Conservation (phyloP, 92 coral and sea anemone species). For the Meandrina meandrites region DNA sequence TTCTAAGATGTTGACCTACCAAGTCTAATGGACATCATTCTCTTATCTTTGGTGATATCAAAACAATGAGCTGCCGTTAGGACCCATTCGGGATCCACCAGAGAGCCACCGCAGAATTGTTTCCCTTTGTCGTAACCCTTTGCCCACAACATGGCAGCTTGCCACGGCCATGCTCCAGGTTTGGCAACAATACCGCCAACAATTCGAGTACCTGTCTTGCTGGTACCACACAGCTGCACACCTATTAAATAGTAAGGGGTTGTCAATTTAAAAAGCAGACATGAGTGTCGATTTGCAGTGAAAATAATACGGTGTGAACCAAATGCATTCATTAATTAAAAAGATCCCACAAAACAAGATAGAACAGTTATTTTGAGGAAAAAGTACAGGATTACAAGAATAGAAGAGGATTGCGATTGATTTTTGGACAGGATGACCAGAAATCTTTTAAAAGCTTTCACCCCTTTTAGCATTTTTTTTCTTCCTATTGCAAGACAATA, state of each 20-base stretch:
- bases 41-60: slow-evolving; percentile 71
- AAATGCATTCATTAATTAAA: too few relatives aligned
- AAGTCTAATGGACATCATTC: slow-evolving; percentile 61
- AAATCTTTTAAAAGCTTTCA: too few relatives aligned
- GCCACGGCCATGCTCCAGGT: slow-evolving; percentile 90
- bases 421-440: too few relatives aligned
- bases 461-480: too few relatives aligned
- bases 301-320: too few relatives aligned
- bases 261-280: neutral
- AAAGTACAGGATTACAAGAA: too few relatives aligned
- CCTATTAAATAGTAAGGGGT: slow-evolving; percentile 28
- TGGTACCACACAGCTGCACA: slow-evolving; percentile 70
- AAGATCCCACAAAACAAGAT: too few relatives aligned
- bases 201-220: slow-evolving; percentile 75
- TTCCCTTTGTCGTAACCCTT: slow-evolving; percentile 72
- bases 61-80: slow-evolving; percentile 87
- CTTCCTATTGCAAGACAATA: too few relatives aligned
- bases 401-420: too few relatives aligned
- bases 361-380: too few relatives aligned
- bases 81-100: slow-evolving; percentile 74
- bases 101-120: slow-evolving; percentile 82
- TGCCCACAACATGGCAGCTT: slow-evolving; percentile 77
- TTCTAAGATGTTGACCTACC: slow-evolving; percentile 23
- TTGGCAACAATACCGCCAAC: slow-evolving; percentile 84
- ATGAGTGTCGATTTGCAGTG: too few relatives aligned